These are phyloP conservation scores for Enoplosus armatus DNA, from an alignment of 2,797 vertebrate genomes.

Conservation along the genomic window DNA sequence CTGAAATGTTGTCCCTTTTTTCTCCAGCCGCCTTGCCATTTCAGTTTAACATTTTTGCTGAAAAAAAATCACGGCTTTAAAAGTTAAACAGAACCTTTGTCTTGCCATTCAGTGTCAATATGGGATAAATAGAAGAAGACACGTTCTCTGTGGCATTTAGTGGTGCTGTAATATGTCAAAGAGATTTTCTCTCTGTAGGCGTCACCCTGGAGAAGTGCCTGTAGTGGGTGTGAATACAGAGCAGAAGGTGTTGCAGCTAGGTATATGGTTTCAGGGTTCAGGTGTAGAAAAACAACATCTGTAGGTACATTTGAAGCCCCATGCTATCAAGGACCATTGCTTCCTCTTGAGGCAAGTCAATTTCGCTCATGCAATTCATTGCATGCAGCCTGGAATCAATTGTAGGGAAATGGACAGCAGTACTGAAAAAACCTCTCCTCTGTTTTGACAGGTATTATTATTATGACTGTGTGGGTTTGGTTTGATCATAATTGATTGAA, in stretches of 20 bases:
- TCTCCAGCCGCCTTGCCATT: not conserved
- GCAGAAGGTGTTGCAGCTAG: slow-evolving; percentile 6
- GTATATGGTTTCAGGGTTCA: not conserved
- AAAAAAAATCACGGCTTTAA: not conserved
- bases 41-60: slow-evolving; percentile 12
- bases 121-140: not conserved
- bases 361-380: slow-evolving; percentile 1
- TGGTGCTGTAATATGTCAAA: slow-evolving; percentile 51
- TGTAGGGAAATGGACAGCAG: no score
- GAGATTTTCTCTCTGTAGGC: slow-evolving; percentile 43
- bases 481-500: not conserved
- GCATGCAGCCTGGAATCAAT: no score
- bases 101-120: slow-evolving; percentile 24
- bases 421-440: no score
- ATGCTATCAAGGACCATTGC: not conserved
- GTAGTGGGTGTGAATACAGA: slow-evolving; percentile 29
- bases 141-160: slow-evolving; percentile 52
- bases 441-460: no score
- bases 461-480: not conserved
- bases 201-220: slow-evolving; percentile 41
- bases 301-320: not conserved
- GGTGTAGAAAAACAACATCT: not conserved
- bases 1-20: not conserved
- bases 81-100: slow-evolving; percentile 47
- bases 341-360: slow-evolving; percentile 2